Evolutionary conservation across 2,113 vertebrate genomes (phyloP).

Genomic region (Oreochromis spilurus): DNA sequence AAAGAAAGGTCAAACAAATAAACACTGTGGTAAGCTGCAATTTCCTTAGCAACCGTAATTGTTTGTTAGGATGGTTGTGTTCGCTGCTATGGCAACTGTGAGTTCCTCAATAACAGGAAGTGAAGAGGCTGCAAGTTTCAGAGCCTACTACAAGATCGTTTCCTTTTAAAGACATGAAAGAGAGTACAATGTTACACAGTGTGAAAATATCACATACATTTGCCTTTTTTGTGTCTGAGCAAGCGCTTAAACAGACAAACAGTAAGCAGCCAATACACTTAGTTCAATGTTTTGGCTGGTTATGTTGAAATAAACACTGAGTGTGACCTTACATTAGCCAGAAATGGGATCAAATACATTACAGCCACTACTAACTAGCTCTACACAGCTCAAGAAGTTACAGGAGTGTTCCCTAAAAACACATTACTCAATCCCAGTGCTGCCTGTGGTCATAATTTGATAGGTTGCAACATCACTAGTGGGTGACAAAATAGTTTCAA

Average conservation of each 20-base stretch:
- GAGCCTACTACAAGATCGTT: conserved; percentile 1
- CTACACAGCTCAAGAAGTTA: not conserved
- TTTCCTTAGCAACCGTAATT: conserved; percentile 64
- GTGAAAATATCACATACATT: not conserved
- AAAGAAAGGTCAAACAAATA: conserved; percentile 39
- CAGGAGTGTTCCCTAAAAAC: not conserved
- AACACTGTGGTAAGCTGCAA: conserved; percentile 28
- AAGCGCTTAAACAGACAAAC: not conserved
- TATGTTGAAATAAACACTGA: not conserved
- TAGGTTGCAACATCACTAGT: not conserved
- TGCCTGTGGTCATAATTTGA: not conserved
- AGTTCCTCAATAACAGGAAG: conserved; percentile 68
- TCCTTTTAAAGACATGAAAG: conserved; percentile 22
- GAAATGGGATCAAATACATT: not conserved
- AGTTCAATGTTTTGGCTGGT: not conserved
- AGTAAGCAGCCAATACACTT: not conserved
- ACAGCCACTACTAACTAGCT: not conserved
- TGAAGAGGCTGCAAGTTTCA: conserved; percentile 27
- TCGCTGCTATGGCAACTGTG: conserved; percentile 56
- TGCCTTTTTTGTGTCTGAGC: not conserved
- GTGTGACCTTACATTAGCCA: not conserved
- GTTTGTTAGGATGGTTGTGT: conserved; percentile 50
- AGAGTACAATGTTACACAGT: not conserved
- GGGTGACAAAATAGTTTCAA: not conserved
- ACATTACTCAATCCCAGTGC: not conserved